phyloP scores from a whole-genome alignment of 1,140 invertebrate genomes.

The Papilio machaon region DNA sequence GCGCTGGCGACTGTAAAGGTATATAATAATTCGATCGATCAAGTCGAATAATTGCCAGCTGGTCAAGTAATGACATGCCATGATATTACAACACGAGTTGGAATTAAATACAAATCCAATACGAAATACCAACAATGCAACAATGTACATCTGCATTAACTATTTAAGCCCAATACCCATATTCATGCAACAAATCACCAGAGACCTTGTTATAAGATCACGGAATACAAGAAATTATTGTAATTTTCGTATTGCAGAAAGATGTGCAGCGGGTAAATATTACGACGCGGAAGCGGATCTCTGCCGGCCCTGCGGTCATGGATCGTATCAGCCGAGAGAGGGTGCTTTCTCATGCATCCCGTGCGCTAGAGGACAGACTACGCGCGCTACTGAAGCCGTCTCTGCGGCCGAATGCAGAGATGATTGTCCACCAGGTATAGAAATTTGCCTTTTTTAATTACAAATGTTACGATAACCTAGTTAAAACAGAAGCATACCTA shows the following conservation, averaged over 20 bases:
- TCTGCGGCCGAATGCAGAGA: slow-evolving; percentile 94
- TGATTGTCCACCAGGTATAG: slow-evolving; percentile 91
- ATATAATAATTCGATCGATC: background rate
- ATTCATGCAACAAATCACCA: background rate
- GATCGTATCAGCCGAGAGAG: slow-evolving; percentile 95
- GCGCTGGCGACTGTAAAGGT: slow-evolving; percentile 94
- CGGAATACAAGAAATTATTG: background rate
- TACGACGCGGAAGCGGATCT: slow-evolving; percentile 92
- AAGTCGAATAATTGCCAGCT: background rate
- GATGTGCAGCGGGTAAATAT: slow-evolving; percentile 95
- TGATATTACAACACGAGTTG: no score
- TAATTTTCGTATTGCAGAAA: slow-evolving; percentile 82
- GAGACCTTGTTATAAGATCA: background rate
- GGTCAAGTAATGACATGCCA: no score
- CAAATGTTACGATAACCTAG: background rate
- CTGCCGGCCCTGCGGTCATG: slow-evolving; percentile 96
- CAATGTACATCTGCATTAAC: no score
- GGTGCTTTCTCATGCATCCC: slow-evolving; percentile 95
- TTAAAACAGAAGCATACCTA: background rate
- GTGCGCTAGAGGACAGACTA: slow-evolving; percentile 96
- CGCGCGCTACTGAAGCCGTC: slow-evolving; percentile 94
- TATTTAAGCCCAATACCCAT: no score
- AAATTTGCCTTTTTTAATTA: background rate
- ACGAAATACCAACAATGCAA: no score
- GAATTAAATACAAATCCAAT: no score